A percentile compares a stretch with the other conserved stretches of the same genome.
Conservation (phyloP, 1,140 invertebrate species). For the Acromyrmex echinatior region DNA sequence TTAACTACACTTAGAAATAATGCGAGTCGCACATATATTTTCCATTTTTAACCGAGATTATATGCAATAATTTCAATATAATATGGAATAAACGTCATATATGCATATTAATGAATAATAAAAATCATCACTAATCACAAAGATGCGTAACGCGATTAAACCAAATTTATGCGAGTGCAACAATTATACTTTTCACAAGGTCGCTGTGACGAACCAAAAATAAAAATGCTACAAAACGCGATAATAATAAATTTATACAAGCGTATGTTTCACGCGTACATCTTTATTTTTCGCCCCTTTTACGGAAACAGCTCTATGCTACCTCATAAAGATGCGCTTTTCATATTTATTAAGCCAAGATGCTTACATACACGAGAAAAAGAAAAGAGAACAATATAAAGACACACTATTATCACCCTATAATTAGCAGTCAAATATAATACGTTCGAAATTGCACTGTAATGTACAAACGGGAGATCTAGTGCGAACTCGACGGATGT, state of each 20-base stretch:
- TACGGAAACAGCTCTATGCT: conserved; percentile 62
- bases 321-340: conserved; percentile 68
- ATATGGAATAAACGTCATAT: background rate
- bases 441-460: conserved; percentile 76
- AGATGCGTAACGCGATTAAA: conserved; percentile 58
- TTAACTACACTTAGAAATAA: conserved; percentile 38
- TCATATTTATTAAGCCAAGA: conserved; percentile 63
- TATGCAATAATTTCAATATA: conserved; percentile 43
- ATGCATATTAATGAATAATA: conserved; percentile 61
- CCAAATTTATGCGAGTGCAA: conserved; percentile 56
- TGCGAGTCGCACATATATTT: background rate
- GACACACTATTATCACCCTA: conserved; percentile 59
- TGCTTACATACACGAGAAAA: conserved; percentile 66
- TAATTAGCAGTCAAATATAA: conserved; percentile 70
- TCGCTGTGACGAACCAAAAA: conserved; percentile 61
- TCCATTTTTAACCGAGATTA: conserved; percentile 27
- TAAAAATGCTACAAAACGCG: conserved; percentile 65
- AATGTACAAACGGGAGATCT: conserved; percentile 72
- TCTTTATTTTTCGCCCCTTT: conserved; percentile 58
- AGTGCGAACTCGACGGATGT: conserved; percentile 70
- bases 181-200: conserved; percentile 44
- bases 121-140: conserved; percentile 66
- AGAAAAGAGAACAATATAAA: conserved; percentile 34
- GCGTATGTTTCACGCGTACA: conserved; percentile 69
- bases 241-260: conserved; percentile 68